phyloP scores from a whole-genome alignment of 2,797 vertebrate species.

The Sebastes umbrosus region DNA sequence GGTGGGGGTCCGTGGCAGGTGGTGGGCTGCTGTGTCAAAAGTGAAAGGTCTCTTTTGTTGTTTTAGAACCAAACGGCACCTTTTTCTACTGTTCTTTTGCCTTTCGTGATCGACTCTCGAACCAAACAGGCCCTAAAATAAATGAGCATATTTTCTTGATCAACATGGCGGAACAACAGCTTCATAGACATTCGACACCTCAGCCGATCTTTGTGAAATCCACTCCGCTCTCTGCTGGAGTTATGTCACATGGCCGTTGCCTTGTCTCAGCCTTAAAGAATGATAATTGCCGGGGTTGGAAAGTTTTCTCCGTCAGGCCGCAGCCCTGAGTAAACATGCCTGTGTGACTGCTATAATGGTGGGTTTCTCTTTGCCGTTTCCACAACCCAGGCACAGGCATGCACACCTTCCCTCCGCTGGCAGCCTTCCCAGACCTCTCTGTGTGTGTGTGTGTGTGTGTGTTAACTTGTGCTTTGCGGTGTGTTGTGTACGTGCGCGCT shows the following conservation, averaged over 20 bases:
- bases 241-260: constrained; percentile 76
- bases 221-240: constrained; percentile 37
- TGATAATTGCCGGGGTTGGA: constrained; percentile 82
- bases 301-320: constrained; percentile 79
- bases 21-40: constrained; percentile 56
- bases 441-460: background rate
- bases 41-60: constrained; percentile 66
- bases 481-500: constrained; percentile 36
- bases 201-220: constrained; percentile 44
- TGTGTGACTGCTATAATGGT: constrained; percentile 82
- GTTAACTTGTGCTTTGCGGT: constrained; percentile 29
- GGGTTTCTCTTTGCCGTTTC: constrained; percentile 77
- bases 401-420: constrained; percentile 75
- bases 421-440: constrained; percentile 61
- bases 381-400: constrained; percentile 77
- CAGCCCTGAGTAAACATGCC: constrained; percentile 85
- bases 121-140: background rate
- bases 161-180: constrained; percentile 12
- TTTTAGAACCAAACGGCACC: background rate
- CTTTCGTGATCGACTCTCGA: background rate
- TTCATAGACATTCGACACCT: constrained; percentile 51
- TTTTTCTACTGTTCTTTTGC: background rate
- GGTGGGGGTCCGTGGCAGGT: constrained; percentile 56
- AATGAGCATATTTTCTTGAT: constrained; percentile 17
- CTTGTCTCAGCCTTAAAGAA: constrained; percentile 80